phyloP scores from a whole-genome alignment of 2,797 vertebrate genomes.

The Mus minutoides region DNA sequence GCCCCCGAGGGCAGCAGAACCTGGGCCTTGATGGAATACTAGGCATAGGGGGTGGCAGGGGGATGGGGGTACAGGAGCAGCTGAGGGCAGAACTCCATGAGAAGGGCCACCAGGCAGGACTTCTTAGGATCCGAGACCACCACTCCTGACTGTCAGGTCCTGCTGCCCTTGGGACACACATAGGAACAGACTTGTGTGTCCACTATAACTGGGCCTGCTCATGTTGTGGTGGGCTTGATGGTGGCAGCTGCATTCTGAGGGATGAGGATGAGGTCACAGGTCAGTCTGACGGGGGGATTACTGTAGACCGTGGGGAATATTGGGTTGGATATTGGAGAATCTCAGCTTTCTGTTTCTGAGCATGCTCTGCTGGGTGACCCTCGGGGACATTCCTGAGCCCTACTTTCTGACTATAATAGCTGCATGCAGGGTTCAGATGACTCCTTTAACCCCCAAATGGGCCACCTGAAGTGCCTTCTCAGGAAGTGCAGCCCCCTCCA shows the following conservation, averaged over 20 bases:
- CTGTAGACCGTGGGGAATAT: not conserved
- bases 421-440: not conserved
- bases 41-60: not conserved
- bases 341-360: not conserved
- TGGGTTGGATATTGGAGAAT: not conserved
- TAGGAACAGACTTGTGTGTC: not conserved
- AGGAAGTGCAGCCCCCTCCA: not conserved
- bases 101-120: rapidly evolving
- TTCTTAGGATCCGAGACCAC: not conserved
- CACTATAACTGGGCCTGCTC: not conserved
- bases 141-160: not conserved
- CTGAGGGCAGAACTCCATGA: not conserved
- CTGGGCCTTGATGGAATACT: not conserved
- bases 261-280: rapidly evolving
- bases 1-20: not conserved
- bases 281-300: not conserved
- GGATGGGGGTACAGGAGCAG: not conserved
- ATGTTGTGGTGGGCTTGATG: not conserved
- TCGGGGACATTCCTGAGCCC: not conserved
- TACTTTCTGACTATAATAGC: rapidly evolving
- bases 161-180: rapidly evolving
- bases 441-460: not conserved
- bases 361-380: not conserved
- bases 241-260: not conserved
- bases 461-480: not conserved